phyloP scores from a whole-genome alignment of 2,797 vertebrate genomes.

The Masticophis lateralis region DNA sequence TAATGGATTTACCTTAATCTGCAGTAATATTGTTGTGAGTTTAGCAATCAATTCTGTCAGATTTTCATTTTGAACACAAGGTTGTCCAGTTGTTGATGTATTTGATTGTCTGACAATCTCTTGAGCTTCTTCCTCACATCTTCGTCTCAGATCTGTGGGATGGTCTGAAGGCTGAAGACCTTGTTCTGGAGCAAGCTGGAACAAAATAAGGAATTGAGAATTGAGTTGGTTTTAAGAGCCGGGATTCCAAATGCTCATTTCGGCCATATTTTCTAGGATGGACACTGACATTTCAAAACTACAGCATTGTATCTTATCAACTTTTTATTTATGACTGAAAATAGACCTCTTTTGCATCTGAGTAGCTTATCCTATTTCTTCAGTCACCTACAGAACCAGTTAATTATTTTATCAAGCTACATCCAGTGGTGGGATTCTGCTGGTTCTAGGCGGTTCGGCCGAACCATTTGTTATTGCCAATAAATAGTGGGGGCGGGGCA shows the following conservation, averaged over 20 bases:
- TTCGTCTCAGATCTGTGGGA: slow-evolving; percentile 87
- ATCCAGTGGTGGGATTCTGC: too few relatives aligned
- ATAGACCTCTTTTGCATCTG: neutral
- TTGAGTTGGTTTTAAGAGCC: neutral
- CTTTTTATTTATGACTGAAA: neutral
- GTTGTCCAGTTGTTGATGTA: slow-evolving; percentile 77
- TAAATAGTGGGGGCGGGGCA: too few relatives aligned
- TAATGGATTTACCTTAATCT: slow-evolving; percentile 87
- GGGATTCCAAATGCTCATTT: neutral
- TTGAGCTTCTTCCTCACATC: slow-evolving; percentile 92
- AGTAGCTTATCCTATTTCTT: neutral
- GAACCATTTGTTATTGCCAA: too few relatives aligned
- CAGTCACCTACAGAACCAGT: neutral
- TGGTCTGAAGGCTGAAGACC: slow-evolving; percentile 91
- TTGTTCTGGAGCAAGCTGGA: slow-evolving; percentile 93
- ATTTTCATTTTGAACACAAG: slow-evolving; percentile 80
- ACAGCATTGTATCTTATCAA: neutral
- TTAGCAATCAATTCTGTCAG: slow-evolving; percentile 91
- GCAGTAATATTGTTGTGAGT: slow-evolving; percentile 91
- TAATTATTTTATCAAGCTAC: neutral
- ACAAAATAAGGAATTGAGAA: fast-evolving
- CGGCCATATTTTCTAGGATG: too few relatives aligned
- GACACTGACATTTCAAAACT: neutral
- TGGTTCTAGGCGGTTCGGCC: too few relatives aligned
- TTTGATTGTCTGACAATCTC: slow-evolving; percentile 86